phyloP scores from a whole-genome alignment of 2,888 invertebrate genomes.

The Falcaria lacertinaria region DNA sequence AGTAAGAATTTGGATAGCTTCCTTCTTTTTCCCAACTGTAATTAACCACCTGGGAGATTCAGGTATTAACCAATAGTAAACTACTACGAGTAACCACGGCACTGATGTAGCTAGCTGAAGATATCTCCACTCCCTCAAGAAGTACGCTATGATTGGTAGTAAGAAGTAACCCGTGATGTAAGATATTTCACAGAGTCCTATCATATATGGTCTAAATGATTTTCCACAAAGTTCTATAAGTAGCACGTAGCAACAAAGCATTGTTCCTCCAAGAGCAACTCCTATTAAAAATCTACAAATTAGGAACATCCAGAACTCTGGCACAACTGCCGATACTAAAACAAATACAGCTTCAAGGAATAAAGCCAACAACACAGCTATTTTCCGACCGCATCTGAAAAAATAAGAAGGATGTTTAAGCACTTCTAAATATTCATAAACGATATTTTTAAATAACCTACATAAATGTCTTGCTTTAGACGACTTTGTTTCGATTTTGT shows the following conservation, averaged over 20 bases:
- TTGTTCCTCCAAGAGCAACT: slow-evolving; percentile 81
- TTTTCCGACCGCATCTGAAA: slow-evolving; percentile 82
- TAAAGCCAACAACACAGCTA: slow-evolving; percentile 79
- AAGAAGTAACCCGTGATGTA: slow-evolving; percentile 77
- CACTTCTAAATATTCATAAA: no score
- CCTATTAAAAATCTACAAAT: slow-evolving; percentile 80
- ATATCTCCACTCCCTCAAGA: slow-evolving; percentile 79
- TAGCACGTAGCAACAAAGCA: slow-evolving; percentile 83
- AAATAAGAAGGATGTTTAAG: no score
- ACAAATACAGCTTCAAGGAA: slow-evolving; percentile 77
- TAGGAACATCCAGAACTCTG: slow-evolving; percentile 81
- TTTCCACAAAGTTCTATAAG: slow-evolving; percentile 82
- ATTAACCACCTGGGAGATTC: slow-evolving; percentile 91
- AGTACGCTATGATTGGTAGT: slow-evolving; percentile 80
- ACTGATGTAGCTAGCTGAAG: slow-evolving; percentile 78
- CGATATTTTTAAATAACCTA: no score
- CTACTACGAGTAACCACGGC: slow-evolving; percentile 74
- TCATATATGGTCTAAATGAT: slow-evolving; percentile 73
- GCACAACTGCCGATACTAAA: slow-evolving; percentile 72
- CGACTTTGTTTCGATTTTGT: no score
- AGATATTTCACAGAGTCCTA: slow-evolving; percentile 77
- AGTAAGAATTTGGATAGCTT: slow-evolving; percentile 81
- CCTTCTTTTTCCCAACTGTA: slow-evolving; percentile 81
- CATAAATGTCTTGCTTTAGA: no score
- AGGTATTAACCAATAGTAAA: slow-evolving; percentile 84